Base-by-base conservation (phyloP, 2,113 vertebrate species). In the Melanocharis versteri region DNA sequence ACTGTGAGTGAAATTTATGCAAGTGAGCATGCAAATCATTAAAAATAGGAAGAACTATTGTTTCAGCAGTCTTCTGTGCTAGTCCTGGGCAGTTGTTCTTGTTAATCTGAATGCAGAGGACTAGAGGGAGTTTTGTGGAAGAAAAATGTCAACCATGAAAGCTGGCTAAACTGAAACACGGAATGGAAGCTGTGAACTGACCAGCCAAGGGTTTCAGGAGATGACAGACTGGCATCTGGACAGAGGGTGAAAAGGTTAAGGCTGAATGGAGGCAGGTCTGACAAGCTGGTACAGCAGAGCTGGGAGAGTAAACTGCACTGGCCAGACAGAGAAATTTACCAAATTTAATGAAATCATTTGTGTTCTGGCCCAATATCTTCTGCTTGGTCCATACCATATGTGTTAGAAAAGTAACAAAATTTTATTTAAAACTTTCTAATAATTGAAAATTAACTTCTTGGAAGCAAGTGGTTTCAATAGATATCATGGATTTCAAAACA, bases 1-100 rank as follows among this genome's bases (percentile, higher is more conserved):
- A 7, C 7, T 68, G 39, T 58, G 39, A 77, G 22, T 18, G 50
- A 57, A 76, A 60, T 17, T 30, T 75, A 31, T 8, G 10, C 27
- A 31, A 48, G 6, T 10, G 24, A 90, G 18, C 1, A 1, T 44
- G 24, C 0, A 1, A 76, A 53, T 9, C 3, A 3, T 44, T 42
- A 53, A 71, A 70, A 40, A 23, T 26, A 20, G 27, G 18, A 66
- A 53, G 39, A 51, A 47, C 4, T 18, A 4, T 39, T 17, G 26
- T 51, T 71, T 72, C 24, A 47, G 14, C 3, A 2, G 17, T 44
- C 11, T 33, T 71, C 30, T 57, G 21, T 44, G n/a, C 57, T 71
- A 61, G 23, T 13, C n/a, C 42, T 76, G n/a, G 27, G 23, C 15
- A 53, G 37, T 8, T 16, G 14, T 16, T 83, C 47, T 76, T 54